Base-by-base conservation (phyloP, 2,113 vertebrate genomes). In the Pantherophis guttatus region DNA sequence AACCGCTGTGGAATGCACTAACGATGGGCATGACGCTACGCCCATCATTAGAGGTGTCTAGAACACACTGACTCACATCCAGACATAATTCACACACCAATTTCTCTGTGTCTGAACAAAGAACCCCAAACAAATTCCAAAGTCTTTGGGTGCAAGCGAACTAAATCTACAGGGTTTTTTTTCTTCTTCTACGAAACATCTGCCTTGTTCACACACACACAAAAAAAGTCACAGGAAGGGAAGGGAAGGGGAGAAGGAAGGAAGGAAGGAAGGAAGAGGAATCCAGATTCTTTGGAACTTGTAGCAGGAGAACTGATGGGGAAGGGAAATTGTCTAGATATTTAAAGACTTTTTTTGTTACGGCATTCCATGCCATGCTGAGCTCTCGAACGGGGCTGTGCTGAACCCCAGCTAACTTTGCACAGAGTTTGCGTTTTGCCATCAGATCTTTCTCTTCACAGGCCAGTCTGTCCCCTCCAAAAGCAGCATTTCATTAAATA, bases 31-130 rank as follows among this genome's bases (percentile, higher is more conserved):
- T 39, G 70, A 19, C 0, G 3, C 17, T 39, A 39, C 2, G 0
- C 12, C 65, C 65, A 15, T 70, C 29, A 4, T 33, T 70, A 81
- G 70, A 39, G 70, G 17, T 39, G 70, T 19, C 15, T 39, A 39
- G 70, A 39, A 39, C 13, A 75, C 7, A 5, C 1, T 29, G 62
- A 52, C 10, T 17, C 55, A 24, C 1, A 3, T 2, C 52, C 39
- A 50, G 26, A 52, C 53, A 17, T 9, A 52, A 17, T 11, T 12
- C 17, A 9, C 33, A 81, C 75, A 44, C 75, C 17, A 7, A 81
- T 39, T 1, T 13, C 21, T 7, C 23, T 24, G 0, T 21, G 3
- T 11, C 12, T 11, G 1, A 10, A 12, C 17, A 2, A 10, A 19
- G 11, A 86, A 3, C 1, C 29, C 58, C 44, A 29, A 44, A 23